Percentiles rank a stretch among this genome's conserved stretches.
These are phyloP conservation scores for Formicarius rufipectus DNA, from an alignment of 2,113 vertebrate genomes.

Conservation along the genomic window DNA sequence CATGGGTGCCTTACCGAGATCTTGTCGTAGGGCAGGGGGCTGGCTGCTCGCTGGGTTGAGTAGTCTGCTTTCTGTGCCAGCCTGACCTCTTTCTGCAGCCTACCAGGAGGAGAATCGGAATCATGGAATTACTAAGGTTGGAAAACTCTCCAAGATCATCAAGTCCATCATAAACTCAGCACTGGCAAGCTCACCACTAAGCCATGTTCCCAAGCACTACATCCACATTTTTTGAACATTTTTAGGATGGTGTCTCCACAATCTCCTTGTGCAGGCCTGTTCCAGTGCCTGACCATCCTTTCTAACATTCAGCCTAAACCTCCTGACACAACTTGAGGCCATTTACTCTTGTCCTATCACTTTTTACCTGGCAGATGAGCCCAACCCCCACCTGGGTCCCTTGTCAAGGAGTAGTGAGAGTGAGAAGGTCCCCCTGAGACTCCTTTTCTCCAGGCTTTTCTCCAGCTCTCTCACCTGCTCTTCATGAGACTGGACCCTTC, in stretches of 20 bases:
- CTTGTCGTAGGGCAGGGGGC: conserved; percentile 73
- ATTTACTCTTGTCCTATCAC: not conserved
- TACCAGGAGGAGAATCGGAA: not conserved
- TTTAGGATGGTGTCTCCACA: not conserved
- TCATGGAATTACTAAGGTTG: not conserved
- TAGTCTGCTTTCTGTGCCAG: conserved; percentile 86
- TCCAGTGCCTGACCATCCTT: not conserved
- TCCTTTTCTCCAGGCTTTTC: not conserved
- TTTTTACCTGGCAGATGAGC: not conserved
- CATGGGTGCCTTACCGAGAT: conserved; percentile 71
- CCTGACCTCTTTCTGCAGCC: conserved; percentile 82
- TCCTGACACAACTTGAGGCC: not conserved
- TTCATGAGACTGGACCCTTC: not conserved
- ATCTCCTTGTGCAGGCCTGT: not conserved
- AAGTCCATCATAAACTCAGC: not conserved
- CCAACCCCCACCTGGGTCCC: accelerated
- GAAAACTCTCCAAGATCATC: not conserved
- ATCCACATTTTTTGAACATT: not conserved
- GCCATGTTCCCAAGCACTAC: not conserved
- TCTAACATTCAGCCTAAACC: not conserved
- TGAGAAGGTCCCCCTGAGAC: accelerated
- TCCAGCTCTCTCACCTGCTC: not conserved
- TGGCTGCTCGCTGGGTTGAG: conserved; percentile 66
- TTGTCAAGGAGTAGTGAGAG: not conserved
- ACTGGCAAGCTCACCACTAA: not conserved